Percentiles rank a stretch among this genome's conserved stretches.
phyloP scores from a whole-genome alignment of 2,113 vertebrate species.

The Pitta sordida region DNA sequence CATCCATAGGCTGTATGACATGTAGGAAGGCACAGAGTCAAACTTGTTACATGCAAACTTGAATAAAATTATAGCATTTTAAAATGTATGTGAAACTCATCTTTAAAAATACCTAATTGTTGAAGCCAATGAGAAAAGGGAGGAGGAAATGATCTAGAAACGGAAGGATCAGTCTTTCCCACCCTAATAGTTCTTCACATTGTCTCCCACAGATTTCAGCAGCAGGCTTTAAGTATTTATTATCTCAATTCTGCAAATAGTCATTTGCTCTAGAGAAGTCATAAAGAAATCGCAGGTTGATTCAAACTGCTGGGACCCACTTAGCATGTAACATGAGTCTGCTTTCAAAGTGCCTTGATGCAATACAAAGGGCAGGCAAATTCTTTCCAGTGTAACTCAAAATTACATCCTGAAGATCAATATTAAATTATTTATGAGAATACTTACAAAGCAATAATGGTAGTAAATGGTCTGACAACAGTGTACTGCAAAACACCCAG shows the following conservation, averaged over 20 bases:
- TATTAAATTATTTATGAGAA: background rate
- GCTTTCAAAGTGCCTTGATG: background rate
- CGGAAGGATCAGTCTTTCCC: background rate
- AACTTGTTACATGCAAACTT: background rate
- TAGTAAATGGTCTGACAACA: constrained; percentile 93
- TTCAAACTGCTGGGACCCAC: background rate
- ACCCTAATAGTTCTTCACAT: background rate
- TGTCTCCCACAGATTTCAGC: background rate
- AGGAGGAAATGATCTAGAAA: background rate
- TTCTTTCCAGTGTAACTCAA: background rate
- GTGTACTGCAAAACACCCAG: constrained; percentile 97
- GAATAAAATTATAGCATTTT: background rate
- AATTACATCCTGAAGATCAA: background rate
- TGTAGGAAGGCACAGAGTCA: background rate
- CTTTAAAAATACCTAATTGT: background rate
- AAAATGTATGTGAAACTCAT: background rate
- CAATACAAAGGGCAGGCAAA: background rate
- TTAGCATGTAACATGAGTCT: background rate
- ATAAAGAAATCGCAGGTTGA: background rate
- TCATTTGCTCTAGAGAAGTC: background rate
- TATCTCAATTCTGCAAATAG: background rate
- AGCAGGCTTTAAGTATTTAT: background rate
- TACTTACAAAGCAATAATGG: constrained; percentile 94
- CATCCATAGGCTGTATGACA: background rate
- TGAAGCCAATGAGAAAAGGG: background rate